Percentiles rank a stretch among this genome's conserved stretches.
phyloP scores from a whole-genome alignment of 2,113 vertebrate genomes.

The Calyptomena viridis region DNA sequence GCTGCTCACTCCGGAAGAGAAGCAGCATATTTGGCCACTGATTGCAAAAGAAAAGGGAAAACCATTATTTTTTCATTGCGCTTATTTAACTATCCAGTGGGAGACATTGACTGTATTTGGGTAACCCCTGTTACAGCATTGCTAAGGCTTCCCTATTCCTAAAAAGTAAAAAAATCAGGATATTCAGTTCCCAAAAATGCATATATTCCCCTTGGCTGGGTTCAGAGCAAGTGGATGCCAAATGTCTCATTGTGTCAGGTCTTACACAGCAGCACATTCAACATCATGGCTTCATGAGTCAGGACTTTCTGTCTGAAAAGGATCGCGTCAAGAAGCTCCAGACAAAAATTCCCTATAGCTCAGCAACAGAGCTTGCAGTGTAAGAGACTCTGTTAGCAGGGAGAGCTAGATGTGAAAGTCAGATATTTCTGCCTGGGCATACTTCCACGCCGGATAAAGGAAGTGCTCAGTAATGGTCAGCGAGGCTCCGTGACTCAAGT shows the following conservation, averaged over 20 bases:
- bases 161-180: not conserved
- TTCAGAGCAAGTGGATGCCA: not conserved
- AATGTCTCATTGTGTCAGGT: conserved; percentile 58
- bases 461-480: conserved; percentile 25
- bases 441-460: conserved; percentile 62
- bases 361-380: conserved; percentile 30
- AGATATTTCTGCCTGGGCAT: conserved; percentile 26
- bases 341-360: conserved; percentile 68
- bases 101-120: conserved; percentile 56
- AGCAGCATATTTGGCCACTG: conserved; percentile 51
- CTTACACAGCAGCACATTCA: conserved; percentile 53
- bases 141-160: conserved; percentile 22
- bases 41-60: conserved; percentile 67
- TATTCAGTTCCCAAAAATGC: not conserved
- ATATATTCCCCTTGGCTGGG: conserved; percentile 18
- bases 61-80: conserved; percentile 73
- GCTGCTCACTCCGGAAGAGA: conserved; percentile 51
- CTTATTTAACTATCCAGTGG: conserved; percentile 68
- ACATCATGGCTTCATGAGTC: conserved; percentile 73
- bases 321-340: conserved; percentile 64
- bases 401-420: not conserved
- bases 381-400: not conserved
- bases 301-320: conserved; percentile 71
- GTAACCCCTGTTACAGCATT: conserved; percentile 43
- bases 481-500: conserved; percentile 51